Evolutionary conservation across 1,140 invertebrate genomes (phyloP).

Genomic region (Muscidifurax raptorellus): DNA sequence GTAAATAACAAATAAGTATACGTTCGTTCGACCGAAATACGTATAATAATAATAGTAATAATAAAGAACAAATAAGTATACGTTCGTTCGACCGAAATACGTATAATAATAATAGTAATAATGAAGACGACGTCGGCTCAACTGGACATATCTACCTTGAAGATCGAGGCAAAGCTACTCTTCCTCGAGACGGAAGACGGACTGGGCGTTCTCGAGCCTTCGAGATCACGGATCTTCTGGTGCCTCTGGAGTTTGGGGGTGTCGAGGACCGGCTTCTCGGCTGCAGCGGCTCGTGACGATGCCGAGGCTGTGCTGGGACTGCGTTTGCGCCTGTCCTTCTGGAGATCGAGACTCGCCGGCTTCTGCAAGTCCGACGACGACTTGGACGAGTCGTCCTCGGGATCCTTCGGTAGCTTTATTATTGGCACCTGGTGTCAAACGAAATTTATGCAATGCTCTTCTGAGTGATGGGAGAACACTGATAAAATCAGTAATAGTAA

Average conservation of each 20-base stretch:
- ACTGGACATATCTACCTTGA: conserved; percentile 76
- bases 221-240: conserved; percentile 72
- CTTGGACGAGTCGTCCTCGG: conserved; percentile 33
- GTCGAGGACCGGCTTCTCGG: conserved; percentile 59
- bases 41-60: conserved; percentile 5
- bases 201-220: conserved; percentile 76
- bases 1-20: no score
- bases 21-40: neutral
- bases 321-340: conserved; percentile 66
- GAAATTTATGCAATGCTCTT: no score
- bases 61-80: no score
- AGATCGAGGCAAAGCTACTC: conserved; percentile 86
- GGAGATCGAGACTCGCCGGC: conserved; percentile 66
- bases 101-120: neutral
- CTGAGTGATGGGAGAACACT: no score
- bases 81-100: neutral
- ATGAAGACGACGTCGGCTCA: neutral
- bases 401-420: conserved; percentile 47
- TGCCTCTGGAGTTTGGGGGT: conserved; percentile 69
- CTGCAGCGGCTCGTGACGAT: neutral
- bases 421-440: conserved; percentile 56
- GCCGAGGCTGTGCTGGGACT: conserved; percentile 47
- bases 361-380: conserved; percentile 65
- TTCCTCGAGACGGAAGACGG: conserved; percentile 82
- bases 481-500: no score